Evolutionary conservation across 1,140 invertebrate species (phyloP), one percentile per base, ranked within the genome.

Genomic region (Drosophila mauritiana): DNA sequence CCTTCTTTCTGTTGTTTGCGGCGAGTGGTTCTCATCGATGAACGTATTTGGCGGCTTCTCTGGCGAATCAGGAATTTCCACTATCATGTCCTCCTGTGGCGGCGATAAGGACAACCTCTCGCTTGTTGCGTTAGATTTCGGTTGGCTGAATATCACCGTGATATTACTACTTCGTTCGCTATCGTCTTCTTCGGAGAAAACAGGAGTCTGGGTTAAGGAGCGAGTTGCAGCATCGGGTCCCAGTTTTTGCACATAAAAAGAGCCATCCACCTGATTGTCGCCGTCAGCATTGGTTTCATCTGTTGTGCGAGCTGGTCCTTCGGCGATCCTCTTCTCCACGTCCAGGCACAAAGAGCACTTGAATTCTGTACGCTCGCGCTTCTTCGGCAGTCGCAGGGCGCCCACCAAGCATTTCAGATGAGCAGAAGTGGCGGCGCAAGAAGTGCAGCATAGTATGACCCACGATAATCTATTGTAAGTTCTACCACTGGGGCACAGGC

Each of bases 401-500:
- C 8, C 56, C 3, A 25, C 13, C 3, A 56, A 12, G 12, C 80
- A 83, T 31, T 81, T 81, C 11, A 15, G 13, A 43, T 83, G 80
- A 0, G 45, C 53, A 10, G 69, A 78, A 0, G 39, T 40, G 3
- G 78, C 45, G 1, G 65, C 80, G 25, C 80, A 83, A n/a, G 75
- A 7, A 3, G 55, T 55, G n/a, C 80, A 83, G 6, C 46, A 2
- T 10, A 64, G 20, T 4, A 81, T 72, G 3, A 0, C 12, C 80
- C 80, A 83, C 3, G 1, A 20, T 17, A 11, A 2, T 0, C 11
- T 43, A 17, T 62, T 79, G 40, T 54, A 89, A 1, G 73, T 54
- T 2, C 88, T 48, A 0, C 88, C 88, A 2, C 59, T 65, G 0
- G 81, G 81, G 36, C 88, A 91, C 0, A 73, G 3, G 8, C 90